Percentiles rank a stretch among this genome's conserved stretches.
Conservation (phyloP, 2,113 vertebrate genomes). For the Melanerpes formicivorus region DNA sequence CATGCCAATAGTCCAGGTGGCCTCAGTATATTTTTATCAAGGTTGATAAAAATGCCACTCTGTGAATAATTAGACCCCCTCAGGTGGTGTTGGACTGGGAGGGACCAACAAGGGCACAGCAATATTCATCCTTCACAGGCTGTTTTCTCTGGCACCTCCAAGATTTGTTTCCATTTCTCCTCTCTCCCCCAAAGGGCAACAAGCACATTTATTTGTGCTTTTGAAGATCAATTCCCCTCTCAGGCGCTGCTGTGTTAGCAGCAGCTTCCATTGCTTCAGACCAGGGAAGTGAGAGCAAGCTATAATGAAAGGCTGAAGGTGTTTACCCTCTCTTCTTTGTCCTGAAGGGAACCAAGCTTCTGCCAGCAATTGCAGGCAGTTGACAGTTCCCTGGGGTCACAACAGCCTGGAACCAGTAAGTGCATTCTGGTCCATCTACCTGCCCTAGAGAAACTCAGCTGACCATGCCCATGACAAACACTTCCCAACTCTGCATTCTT, state of each 20-base stretch:
- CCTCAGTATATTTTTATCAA: not conserved
- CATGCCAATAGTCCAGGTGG: not conserved
- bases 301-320: constrained; percentile 3
- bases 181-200: not conserved
- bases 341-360: constrained; percentile 6
- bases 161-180: not conserved
- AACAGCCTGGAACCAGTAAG: not conserved
- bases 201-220: not conserved
- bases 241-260: not conserved
- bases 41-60: fast-evolving
- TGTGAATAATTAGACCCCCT: not conserved
- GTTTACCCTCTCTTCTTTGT: constrained; percentile 14
- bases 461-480: not conserved
- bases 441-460: not conserved
- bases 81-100: no score
- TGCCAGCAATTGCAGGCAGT: not conserved
- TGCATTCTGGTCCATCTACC: not conserved
- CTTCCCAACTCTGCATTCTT: not conserved
- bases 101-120: not conserved
- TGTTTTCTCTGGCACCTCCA: not conserved
- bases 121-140: not conserved
- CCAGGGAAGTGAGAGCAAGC: not conserved
- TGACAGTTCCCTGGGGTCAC: not conserved
- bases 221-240: not conserved
- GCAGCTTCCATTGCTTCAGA: not conserved